These are phyloP conservation scores for Antennarius striatus DNA, from an alignment of 2,113 vertebrate species.

Conservation along the genomic window DNA sequence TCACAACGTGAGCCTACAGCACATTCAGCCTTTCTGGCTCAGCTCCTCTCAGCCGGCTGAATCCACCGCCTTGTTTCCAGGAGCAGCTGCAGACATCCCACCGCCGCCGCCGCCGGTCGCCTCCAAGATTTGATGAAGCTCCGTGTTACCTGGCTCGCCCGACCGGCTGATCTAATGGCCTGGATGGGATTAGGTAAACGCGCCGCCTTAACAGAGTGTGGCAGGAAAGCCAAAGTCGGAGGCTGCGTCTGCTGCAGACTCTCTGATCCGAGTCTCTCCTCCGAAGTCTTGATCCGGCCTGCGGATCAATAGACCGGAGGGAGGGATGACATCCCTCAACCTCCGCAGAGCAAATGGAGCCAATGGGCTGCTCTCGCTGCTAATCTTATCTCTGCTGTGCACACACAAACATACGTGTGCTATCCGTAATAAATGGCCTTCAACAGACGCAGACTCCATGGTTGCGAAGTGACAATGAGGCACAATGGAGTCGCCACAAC, in stretches of 20 bases:
- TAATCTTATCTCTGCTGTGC: slow-evolving; percentile 31
- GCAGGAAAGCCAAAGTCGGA: slow-evolving; percentile 14
- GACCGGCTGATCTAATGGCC: slow-evolving; percentile 16
- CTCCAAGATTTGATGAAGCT: slow-evolving; percentile 31
- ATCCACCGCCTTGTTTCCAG: slow-evolving; percentile 23
- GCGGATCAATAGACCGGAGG: slow-evolving; percentile 38
- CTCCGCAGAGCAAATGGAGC: slow-evolving; percentile 25
- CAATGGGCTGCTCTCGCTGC: slow-evolving; percentile 17
- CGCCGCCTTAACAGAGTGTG: slow-evolving; percentile 20
- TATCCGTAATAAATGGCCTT: slow-evolving; percentile 40
- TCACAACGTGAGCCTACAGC: slow-evolving; percentile 12
- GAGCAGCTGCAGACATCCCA: slow-evolving; percentile 22
- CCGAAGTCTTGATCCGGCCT: slow-evolving; percentile 35
- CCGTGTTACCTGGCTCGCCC: slow-evolving; percentile 22
- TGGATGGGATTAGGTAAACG: slow-evolving; percentile 20
- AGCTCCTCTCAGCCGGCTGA: slow-evolving; percentile 14
- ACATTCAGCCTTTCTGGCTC: slow-evolving; percentile 21
- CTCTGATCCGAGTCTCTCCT: slow-evolving; percentile 17
- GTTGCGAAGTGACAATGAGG: slow-evolving; percentile 32
- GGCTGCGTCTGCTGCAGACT: slow-evolving; percentile 9
- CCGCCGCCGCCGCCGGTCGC: slow-evolving; percentile 7
- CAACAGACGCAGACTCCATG: slow-evolving; percentile 19
- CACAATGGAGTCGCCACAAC: slow-evolving; percentile 15
- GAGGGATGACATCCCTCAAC: slow-evolving; percentile 8
- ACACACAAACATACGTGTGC: slow-evolving; percentile 18